These are phyloP conservation scores for Operophtera brumata DNA, from an alignment of 2,888 invertebrate genomes.

Conservation along the genomic window DNA sequence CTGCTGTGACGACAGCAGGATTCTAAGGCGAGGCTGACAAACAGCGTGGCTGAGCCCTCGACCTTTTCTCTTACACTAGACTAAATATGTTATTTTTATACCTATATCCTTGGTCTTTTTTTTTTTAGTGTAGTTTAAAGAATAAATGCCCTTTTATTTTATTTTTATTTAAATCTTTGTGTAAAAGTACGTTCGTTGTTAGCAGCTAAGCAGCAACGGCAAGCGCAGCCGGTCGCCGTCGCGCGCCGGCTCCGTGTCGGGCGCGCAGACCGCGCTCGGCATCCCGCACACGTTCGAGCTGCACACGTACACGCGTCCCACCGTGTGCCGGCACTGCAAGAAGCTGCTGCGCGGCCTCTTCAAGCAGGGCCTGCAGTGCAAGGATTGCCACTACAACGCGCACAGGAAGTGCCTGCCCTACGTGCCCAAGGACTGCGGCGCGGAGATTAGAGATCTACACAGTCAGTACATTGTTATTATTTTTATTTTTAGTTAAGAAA, in stretches of 20 bases:
- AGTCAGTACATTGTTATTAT: conserved; percentile 46
- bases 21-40: too few relatives aligned
- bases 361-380: conserved; percentile 98
- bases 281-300: conserved; percentile 97
- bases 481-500: background rate
- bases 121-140: too few relatives aligned
- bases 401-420: conserved; percentile 96
- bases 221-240: conserved; percentile 85
- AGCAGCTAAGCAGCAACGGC: conserved; percentile 43
- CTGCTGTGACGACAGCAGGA: too few relatives aligned
- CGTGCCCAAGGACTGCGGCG: conserved; percentile 93
- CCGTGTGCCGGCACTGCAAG: conserved; percentile 97
- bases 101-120: too few relatives aligned
- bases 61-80: too few relatives aligned
- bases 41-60: too few relatives aligned
- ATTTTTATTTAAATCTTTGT: too few relatives aligned
- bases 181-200: too few relatives aligned
- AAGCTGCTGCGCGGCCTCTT: conserved; percentile 96
- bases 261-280: conserved; percentile 54
- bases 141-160: too few relatives aligned
- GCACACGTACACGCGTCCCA: conserved; percentile 97
- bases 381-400: conserved; percentile 97
- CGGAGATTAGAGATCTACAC: conserved; percentile 83
- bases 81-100: too few relatives aligned
- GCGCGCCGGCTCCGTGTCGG: conserved; percentile 41